phyloP scores from a whole-genome alignment of 2,797 vertebrate genomes.

The Premnoplex brunnescens region DNA sequence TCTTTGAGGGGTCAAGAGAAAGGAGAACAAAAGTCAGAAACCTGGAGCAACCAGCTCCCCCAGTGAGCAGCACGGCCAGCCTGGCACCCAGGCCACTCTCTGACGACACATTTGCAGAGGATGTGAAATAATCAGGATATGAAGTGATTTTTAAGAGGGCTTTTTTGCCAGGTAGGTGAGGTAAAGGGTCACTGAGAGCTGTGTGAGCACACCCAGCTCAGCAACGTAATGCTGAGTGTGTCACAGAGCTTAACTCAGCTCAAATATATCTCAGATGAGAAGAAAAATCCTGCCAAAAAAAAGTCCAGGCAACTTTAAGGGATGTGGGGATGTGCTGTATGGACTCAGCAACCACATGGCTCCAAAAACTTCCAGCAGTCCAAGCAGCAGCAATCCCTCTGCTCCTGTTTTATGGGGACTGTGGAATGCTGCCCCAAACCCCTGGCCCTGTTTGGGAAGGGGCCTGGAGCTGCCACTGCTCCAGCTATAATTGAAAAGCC shows the following conservation, averaged over 20 bases:
- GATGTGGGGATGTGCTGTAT: rapidly evolving
- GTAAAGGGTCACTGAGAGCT: not conserved
- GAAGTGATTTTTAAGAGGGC: not conserved
- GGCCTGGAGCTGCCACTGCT: not conserved
- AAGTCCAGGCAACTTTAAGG: not conserved
- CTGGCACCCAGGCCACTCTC: not conserved
- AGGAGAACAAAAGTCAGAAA: slow-evolving; percentile 50
- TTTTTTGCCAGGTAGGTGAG: slow-evolving; percentile 35
- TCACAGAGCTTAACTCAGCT: not conserved
- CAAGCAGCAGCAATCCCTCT: not conserved
- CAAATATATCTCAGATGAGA: not conserved
- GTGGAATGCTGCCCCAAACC: not conserved
- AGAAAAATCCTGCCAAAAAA: not conserved
- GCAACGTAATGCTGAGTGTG: not conserved
- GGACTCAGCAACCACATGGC: rapidly evolving
- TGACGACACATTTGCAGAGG: not conserved
- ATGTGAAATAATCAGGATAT: slow-evolving; percentile 19
- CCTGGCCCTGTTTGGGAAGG: rapidly evolving
- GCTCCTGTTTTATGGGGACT: rapidly evolving
- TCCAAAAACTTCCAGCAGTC: not conserved
- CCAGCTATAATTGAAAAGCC: not conserved
- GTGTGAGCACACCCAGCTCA: not conserved
- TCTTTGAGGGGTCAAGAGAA: not conserved
- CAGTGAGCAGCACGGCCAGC: not conserved
- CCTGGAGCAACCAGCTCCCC: not conserved